phyloP scores from a whole-genome alignment of 2,797 vertebrate species.

The Darevskia nairensis region DNA sequence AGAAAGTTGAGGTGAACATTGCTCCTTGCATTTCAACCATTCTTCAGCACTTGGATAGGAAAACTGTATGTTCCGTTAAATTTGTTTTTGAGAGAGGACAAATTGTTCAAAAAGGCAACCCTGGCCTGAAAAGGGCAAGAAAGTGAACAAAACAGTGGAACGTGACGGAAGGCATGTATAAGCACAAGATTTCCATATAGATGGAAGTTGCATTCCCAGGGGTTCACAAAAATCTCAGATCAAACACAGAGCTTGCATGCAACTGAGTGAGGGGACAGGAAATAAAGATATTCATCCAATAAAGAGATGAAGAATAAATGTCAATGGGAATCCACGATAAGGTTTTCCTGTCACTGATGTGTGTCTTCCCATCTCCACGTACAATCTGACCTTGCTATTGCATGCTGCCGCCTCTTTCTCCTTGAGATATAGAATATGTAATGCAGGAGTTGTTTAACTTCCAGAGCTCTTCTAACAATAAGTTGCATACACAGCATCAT shows the following conservation, averaged over 20 bases:
- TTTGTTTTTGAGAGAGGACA: neutral
- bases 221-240: constrained; percentile 18
- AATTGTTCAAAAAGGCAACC: neutral
- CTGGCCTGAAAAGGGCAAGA: constrained; percentile 21
- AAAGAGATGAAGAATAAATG: constrained; percentile 36
- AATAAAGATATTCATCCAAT: constrained; percentile 27
- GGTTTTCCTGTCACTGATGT: neutral
- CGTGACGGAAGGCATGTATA: constrained; percentile 22
- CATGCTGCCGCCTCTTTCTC: neutral
- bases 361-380: neutral
- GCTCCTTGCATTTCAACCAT: neutral
- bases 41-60: neutral
- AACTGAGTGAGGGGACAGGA: constrained; percentile 4
- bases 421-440: constrained; percentile 19
- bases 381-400: constrained; percentile 5
- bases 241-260: constrained; percentile 15
- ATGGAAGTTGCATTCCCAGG: constrained; percentile 27
- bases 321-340: constrained; percentile 25
- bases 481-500: neutral
- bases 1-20: neutral
- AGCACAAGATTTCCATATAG: constrained; percentile 33
- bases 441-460: constrained; percentile 8
- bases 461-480: constrained; percentile 9
- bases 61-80: neutral
- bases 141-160: constrained; percentile 4